Base-by-base conservation (phyloP, 1,140 invertebrate species). In the Bombus superbus region DNA sequence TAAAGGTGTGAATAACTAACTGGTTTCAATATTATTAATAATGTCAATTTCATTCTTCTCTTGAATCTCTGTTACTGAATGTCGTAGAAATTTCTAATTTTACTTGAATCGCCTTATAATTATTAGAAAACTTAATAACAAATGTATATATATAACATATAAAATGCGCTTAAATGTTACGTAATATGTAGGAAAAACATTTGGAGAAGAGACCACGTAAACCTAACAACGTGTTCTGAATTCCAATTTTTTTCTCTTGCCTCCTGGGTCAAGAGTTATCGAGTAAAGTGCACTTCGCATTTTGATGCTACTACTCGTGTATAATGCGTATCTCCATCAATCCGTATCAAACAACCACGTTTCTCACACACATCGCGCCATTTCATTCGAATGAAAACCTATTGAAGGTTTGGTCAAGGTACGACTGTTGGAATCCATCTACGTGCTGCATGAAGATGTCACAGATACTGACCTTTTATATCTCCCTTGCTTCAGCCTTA, bases 251-350 rank as follows among this genome's bases (percentile, higher is more conserved):
- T 72, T 40, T 22, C 47, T 25, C n/a, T 57, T 74, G 10, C 42
- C 57, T 81, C n/a, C 64, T 35, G 13, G 38, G 38, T n/a, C 53
- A 42, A 74, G 47, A 40, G 69, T 59, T 82, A 74, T 82, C 40
- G 71, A 64, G 69, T 42, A 68, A 64, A 81, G 71, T 28, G n/a
- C 69, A 82, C 40, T 64, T 82, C 40, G 53, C 71, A 59, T 82
- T 82, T 81, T 74, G 40, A 38, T 74, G 80, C 59, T 44, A 38
- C 68, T 42, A 73, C 53, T 44, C 69, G 59, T 53, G 73, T 47
- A 77, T 74, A 44, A 77, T 77, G 74, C 81, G 73, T 66, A 77
- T 57, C 64, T 77, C 62, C 25, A 53, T 28, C 64, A 77, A 77
- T 77, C 64, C 64, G 25, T 83, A 69, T 77, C 62, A 42, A 57